Evolutionary conservation across 2,113 vertebrate genomes (phyloP).

Genomic region (Hippopotamus amphibius): DNA sequence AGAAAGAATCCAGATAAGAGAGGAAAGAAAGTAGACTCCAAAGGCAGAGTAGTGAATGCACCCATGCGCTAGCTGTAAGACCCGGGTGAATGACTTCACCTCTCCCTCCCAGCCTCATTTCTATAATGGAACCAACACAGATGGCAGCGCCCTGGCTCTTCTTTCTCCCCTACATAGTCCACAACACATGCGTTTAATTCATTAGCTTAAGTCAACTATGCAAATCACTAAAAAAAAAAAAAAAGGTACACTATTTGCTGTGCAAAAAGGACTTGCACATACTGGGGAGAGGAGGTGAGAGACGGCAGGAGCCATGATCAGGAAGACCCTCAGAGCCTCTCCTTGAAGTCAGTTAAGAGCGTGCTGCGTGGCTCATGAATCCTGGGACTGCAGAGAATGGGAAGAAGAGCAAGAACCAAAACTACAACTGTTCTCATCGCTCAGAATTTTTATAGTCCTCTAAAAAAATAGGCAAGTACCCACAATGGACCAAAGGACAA

Average conservation of each 20-base stretch:
- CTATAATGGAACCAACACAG: rapidly evolving
- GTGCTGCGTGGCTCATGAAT: background rate
- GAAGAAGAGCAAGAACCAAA: background rate
- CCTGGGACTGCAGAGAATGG: background rate
- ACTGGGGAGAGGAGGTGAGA: background rate
- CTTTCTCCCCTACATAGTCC: background rate
- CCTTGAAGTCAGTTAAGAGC: background rate
- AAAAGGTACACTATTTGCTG: background rate
- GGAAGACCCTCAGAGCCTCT: background rate
- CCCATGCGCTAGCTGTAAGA: background rate
- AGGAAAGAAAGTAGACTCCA: background rate
- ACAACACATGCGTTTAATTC: background rate
- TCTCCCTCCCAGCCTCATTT: background rate
- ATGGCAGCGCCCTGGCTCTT: background rate
- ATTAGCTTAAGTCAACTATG: background rate
- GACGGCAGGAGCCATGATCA: too few species aligned
- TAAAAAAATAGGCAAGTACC: background rate
- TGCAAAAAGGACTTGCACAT: background rate
- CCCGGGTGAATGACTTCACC: background rate
- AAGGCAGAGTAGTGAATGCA: background rate
- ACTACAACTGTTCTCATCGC: background rate
- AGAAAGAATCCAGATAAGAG: background rate
- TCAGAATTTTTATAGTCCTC: background rate
- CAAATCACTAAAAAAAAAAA: background rate
- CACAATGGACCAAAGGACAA: background rate